Percentiles rank a stretch among this genome's conserved stretches.
These are phyloP conservation scores for Podarcis raffonei DNA, from an alignment of 2,113 vertebrate species.

Conservation along the genomic window DNA sequence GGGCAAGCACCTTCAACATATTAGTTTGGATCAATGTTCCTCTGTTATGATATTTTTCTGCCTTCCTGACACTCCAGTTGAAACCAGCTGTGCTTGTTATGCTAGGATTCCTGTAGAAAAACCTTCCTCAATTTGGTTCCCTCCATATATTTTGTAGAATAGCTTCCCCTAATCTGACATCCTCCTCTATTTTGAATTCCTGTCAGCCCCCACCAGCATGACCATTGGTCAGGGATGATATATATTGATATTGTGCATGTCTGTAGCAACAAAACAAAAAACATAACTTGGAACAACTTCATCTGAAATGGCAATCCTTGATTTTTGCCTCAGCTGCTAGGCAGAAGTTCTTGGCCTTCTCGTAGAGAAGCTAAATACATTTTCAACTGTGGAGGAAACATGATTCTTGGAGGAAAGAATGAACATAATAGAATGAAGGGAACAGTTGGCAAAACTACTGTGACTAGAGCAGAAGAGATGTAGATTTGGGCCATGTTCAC, in stretches of 20 bases:
- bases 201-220: neutral
- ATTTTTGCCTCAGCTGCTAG: conserved; percentile 6
- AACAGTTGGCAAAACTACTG: neutral
- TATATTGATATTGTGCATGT: neutral
- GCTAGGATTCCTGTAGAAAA: too few relatives aligned
- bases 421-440: neutral
- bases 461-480: neutral
- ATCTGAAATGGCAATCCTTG: neutral
- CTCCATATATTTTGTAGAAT: too few relatives aligned
- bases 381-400: conserved; percentile 11
- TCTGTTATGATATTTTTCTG: too few relatives aligned
- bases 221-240: neutral
- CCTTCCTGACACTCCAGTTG: too few relatives aligned
- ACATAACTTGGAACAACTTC: neutral
- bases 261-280: neutral
- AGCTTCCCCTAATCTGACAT: too few relatives aligned
- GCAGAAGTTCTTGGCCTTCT: neutral
- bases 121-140: too few relatives aligned
- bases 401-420: conserved; percentile 5
- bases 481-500: neutral
- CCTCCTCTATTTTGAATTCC: too few relatives aligned
- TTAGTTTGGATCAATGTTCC: too few relatives aligned
- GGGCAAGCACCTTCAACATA: too few relatives aligned
- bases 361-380: conserved; percentile 1
- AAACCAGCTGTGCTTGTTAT: too few relatives aligned